A percentile compares a stretch with the other conserved stretches of the same genome.
These are phyloP conservation scores for Cataglyphis cursor DNA, from an alignment of 2,888 invertebrate genomes.

Conservation along the genomic window DNA sequence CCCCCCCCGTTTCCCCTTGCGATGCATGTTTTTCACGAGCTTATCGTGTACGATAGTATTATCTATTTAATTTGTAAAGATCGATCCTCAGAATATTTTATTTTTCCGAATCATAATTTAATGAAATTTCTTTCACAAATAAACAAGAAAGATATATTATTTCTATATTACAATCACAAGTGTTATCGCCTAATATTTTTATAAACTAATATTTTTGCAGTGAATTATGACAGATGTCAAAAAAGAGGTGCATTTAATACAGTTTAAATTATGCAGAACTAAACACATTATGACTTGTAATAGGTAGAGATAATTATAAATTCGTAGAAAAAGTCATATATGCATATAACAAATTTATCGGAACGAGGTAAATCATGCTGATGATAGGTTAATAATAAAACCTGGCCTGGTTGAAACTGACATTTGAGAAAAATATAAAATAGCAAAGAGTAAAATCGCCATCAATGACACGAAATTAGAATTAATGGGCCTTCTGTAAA, in stretches of 20 bases:
- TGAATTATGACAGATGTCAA: background rate
- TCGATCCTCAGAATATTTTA: background rate
- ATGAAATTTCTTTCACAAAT: background rate
- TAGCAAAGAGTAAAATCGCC: constrained; percentile 42
- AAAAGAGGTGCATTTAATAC: background rate
- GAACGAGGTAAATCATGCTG: constrained; percentile 16
- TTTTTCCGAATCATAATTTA: background rate
- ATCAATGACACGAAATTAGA: constrained; percentile 59
- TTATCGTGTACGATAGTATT: background rate
- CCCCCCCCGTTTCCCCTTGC: constrained; percentile 34
- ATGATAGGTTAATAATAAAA: constrained; percentile 17
- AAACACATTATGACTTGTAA: constrained; percentile 8
- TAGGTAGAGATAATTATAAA: background rate
- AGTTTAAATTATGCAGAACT: background rate
- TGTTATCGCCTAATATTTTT: no score
- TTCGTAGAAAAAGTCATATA: constrained; percentile 1
- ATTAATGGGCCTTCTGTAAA: constrained; percentile 59
- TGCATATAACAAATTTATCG: constrained; percentile 13
- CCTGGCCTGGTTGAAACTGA: constrained; percentile 2
- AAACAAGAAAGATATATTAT: background rate
- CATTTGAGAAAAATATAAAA: constrained; percentile 35
- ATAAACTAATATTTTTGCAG: background rate
- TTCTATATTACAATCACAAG: background rate
- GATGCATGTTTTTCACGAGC: background rate
- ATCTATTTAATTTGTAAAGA: background rate